Conservation (phyloP, 2,113 vertebrate species). For the Sebastes fasciatus region DNA sequence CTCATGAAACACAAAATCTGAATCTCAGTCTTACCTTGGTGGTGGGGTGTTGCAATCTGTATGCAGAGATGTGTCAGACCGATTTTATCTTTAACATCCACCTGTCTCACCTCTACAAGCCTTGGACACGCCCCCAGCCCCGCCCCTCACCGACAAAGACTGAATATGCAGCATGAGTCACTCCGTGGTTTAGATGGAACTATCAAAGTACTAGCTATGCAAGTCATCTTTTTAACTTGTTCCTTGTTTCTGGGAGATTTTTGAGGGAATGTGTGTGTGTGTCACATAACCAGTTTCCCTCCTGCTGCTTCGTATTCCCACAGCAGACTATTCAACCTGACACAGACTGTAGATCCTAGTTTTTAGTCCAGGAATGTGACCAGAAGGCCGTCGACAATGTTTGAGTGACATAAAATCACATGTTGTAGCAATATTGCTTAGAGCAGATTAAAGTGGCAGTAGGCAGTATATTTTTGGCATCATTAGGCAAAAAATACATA, state of each 20-base stretch:
- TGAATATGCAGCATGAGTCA: constrained; percentile 47
- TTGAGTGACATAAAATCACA: not conserved
- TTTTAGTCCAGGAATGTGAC: constrained; percentile 15
- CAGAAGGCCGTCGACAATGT: not conserved
- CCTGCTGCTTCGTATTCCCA: not conserved
- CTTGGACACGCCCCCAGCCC: constrained; percentile 25
- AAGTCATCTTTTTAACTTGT: constrained; percentile 6
- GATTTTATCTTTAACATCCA: constrained; percentile 15
- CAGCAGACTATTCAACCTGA: not conserved
- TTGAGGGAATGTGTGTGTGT: constrained; percentile 31
- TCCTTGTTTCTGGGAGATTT: constrained; percentile 3
- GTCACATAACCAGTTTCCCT: constrained; percentile 55
- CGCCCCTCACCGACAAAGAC: constrained; percentile 10
- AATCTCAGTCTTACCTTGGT: constrained; percentile 64
- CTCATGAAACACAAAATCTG: too few species aligned
- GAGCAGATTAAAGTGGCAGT: too few species aligned
- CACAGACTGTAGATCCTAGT: not conserved
- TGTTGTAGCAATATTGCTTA: too few species aligned
- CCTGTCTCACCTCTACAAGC: constrained; percentile 38
- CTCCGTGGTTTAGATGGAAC: constrained; percentile 29
- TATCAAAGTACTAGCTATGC: constrained; percentile 4
- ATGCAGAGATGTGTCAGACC: constrained; percentile 32
- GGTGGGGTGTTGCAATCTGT: constrained; percentile 9
- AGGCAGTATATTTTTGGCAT: too few species aligned
- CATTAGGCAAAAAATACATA: too few species aligned